phyloP scores from a whole-genome alignment of 2,888 invertebrate species.

The Ennomos quercinarius region DNA sequence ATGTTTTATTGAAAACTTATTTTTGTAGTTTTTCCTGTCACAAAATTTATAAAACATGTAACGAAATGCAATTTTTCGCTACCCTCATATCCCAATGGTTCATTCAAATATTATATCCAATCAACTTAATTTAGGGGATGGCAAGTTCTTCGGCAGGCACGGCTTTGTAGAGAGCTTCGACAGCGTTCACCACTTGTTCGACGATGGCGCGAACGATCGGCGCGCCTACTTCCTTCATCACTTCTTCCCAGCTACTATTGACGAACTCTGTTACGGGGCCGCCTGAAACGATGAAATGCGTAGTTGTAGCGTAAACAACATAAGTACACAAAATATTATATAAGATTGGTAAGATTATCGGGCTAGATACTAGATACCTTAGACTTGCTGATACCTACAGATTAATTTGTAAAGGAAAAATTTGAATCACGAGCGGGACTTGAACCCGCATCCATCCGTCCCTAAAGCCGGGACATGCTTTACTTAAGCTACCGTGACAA shows the following conservation, averaged over 20 bases:
- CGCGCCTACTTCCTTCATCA: constrained; percentile 72
- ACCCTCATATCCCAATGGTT: constrained; percentile 1
- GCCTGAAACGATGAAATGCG: constrained; percentile 51
- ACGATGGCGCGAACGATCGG: constrained; percentile 68
- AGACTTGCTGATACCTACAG: too few species aligned
- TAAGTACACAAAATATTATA: too few species aligned
- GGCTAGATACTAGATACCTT: too few species aligned
- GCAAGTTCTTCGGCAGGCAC: constrained; percentile 61
- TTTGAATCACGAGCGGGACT: too few species aligned
- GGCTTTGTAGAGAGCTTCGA: constrained; percentile 62
- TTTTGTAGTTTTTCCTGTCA: not conserved
- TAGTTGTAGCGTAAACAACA: too few species aligned
- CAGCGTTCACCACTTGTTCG: constrained; percentile 52
- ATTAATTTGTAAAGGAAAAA: too few species aligned
- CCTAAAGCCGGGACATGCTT: too few species aligned
- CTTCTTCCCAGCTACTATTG: constrained; percentile 69
- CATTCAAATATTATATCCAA: not conserved
- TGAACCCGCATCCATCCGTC: too few species aligned
- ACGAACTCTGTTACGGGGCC: constrained; percentile 63
- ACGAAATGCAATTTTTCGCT: constrained; percentile 4
- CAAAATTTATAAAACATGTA: not conserved
- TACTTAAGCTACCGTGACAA: too few species aligned
- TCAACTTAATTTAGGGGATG: constrained; percentile 14
- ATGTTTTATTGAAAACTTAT: not conserved
- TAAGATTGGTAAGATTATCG: too few species aligned